Evolutionary conservation across 1,140 invertebrate species (phyloP).

Genomic region (Drosophila parvula): DNA sequence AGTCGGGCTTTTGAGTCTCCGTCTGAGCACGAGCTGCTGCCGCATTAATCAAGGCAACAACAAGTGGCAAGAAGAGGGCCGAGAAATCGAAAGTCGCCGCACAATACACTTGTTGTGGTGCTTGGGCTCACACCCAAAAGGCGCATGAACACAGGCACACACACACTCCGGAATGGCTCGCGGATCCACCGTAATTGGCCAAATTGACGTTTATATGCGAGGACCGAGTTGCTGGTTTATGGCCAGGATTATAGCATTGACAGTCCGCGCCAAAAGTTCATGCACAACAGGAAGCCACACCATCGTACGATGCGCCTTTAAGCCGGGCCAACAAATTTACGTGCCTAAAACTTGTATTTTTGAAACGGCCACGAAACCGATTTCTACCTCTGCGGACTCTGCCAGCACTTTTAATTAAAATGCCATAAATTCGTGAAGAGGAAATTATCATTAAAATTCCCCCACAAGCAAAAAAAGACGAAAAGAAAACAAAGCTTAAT

Average conservation of each 20-base stretch:
- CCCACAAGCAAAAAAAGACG: constrained; percentile 3
- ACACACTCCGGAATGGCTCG: constrained; percentile 10
- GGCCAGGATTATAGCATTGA: constrained; percentile 75
- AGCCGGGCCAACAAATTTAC: constrained; percentile 57
- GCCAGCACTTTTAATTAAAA: constrained; percentile 76
- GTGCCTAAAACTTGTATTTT: constrained; percentile 76
- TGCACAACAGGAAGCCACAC: constrained; percentile 66
- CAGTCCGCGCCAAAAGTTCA: constrained; percentile 62
- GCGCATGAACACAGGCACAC: background rate
- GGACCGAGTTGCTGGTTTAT: constrained; percentile 48
- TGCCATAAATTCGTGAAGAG: constrained; percentile 79
- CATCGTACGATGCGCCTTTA: constrained; percentile 35
- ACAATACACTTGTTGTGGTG: constrained; percentile 63
- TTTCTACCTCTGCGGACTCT: constrained; percentile 33
- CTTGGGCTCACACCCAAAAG: constrained; percentile 12
- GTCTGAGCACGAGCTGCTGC: constrained; percentile 57
- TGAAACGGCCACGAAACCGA: constrained; percentile 34
- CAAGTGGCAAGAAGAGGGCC: constrained; percentile 39
- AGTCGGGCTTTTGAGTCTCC: constrained; percentile 40
- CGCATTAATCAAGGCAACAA: constrained; percentile 70
- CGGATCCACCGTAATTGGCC: constrained; percentile 70
- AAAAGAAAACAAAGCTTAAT: constrained; percentile 56
- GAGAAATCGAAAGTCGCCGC: constrained; percentile 74
- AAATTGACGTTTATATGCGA: constrained; percentile 80
- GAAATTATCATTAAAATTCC: constrained; percentile 81